Evolutionary conservation across 1,140 invertebrate genomes (phyloP), one percentile per base, ranked within the genome.

Genomic region (Lordiphosa mommai): DNA sequence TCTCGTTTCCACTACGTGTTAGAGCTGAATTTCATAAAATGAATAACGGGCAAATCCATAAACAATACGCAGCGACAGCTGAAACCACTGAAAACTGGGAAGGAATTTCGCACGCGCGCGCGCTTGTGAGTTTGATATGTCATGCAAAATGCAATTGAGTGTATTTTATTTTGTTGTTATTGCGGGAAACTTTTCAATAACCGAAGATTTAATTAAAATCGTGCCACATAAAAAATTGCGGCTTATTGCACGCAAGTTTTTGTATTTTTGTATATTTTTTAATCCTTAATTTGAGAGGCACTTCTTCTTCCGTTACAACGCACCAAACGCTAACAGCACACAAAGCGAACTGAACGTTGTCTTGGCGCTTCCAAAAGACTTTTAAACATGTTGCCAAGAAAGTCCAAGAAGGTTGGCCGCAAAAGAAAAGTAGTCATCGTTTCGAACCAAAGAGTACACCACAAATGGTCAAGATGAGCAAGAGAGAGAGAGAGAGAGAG

Each of bases 381-480:
- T 87, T 87, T 87, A 87, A 87, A 58, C 84, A 82, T 77, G 67
- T 72, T 82, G 71, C 57, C 76, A 80, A 82, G 76, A 82, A 82
- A 82, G 76, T 82, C 77, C 71, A 76, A 82, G 71, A 80, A 80
- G 76, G 76, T 80, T 65, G 57, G 51, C 70, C 67, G 57, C 56
- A 51, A 84, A n/a, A 76, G 77, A 82, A 82, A 82, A 76, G 76
- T 76, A 76, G 61, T 43, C 48, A 50, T 52, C 64, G 71, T 47
- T 53, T 51, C 70, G 16, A 70, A 61, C 47, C 52, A 33, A 56
- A 66, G 57, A 55, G 44, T 17, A 50, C 8, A 48, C n/a, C 52
- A 40, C 5, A 77, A 67, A 80, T 71, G 71, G 76, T 76, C 76
- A 74, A 71, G 74, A 69, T 65, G 64, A 48, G 33, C 27, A n/a